Evolutionary conservation across 2,113 vertebrate genomes (phyloP).

Genomic region (Gnathonemus longibarbis): DNA sequence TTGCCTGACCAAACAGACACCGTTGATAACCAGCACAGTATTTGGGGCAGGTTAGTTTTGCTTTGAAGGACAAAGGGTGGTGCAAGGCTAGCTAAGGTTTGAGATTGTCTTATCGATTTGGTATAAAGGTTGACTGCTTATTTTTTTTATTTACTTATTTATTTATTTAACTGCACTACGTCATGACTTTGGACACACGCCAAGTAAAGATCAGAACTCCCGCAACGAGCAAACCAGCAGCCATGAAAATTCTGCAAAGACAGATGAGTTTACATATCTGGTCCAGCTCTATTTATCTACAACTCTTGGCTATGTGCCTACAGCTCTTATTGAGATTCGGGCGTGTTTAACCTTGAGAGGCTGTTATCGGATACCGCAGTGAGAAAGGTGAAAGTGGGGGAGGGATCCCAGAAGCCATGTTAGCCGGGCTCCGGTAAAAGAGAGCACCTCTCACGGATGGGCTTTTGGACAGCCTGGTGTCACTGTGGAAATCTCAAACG

Average conservation of each 20-base stretch:
- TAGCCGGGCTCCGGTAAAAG: neutral
- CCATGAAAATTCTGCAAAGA: slow-evolving; percentile 50
- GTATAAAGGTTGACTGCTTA: slow-evolving; percentile 21
- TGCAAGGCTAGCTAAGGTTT: slow-evolving; percentile 32
- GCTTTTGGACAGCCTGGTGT: neutral
- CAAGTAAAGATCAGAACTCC: slow-evolving; percentile 41
- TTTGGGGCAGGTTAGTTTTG: neutral
- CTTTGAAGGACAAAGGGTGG: slow-evolving; percentile 20
- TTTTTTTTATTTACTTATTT: neutral
- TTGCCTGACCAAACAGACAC: neutral
- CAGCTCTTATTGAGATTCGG: slow-evolving; percentile 45
- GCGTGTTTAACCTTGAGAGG: slow-evolving; percentile 63
- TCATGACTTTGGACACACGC: slow-evolving; percentile 29
- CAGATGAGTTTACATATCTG: slow-evolving; percentile 60
- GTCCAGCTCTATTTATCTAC: slow-evolving; percentile 53
- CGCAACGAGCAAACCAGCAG: slow-evolving; percentile 41
- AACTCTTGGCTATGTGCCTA: slow-evolving; percentile 47
- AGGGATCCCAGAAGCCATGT: slow-evolving; percentile 24
- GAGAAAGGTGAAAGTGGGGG: slow-evolving; percentile 11
- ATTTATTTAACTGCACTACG: slow-evolving; percentile 17
- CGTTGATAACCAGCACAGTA: neutral
- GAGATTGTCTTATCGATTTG: slow-evolving; percentile 6
- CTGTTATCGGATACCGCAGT: slow-evolving; percentile 34
- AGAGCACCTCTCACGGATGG: neutral
- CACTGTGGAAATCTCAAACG: neutral